phyloP scores from a whole-genome alignment of 2,113 vertebrate genomes.

The Hippocampus zosterae region DNA sequence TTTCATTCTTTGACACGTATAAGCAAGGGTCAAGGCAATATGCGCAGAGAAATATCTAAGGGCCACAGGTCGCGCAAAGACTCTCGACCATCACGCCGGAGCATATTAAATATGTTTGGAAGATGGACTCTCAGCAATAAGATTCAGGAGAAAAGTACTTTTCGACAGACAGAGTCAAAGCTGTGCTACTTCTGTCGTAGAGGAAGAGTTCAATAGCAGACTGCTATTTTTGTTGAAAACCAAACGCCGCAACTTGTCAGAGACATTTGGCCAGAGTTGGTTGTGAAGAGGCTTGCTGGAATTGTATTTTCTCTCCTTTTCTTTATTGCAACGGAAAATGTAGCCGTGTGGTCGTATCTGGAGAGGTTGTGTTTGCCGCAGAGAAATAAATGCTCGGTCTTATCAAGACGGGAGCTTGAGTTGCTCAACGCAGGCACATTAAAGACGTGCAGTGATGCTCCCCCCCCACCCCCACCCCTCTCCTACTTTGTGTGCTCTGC shows the following conservation, averaged over 20 bases:
- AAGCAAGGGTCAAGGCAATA: slow-evolving; percentile 22
- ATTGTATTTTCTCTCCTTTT: not conserved
- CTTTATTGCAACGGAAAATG: not conserved
- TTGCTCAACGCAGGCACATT: not conserved
- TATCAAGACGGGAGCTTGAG: not conserved
- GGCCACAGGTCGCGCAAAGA: slow-evolving; percentile 1
- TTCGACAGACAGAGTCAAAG: not conserved
- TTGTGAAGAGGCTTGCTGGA: not conserved
- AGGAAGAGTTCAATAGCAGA: not conserved
- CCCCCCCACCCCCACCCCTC: too few species aligned
- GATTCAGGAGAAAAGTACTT: not conserved
- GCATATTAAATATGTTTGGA: slow-evolving; percentile 36
- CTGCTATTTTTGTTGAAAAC: not conserved
- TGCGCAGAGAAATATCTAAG: slow-evolving; percentile 18
- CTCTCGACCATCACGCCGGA: not conserved
- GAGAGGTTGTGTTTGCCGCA: not conserved
- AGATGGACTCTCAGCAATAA: slow-evolving; percentile 1
- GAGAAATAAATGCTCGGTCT: not conserved
- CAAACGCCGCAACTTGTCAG: not conserved
- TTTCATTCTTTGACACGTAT: slow-evolving; percentile 15
- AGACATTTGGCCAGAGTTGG: not conserved
- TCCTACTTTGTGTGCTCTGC: not conserved
- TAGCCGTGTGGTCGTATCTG: not conserved
- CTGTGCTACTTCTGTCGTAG: not conserved
- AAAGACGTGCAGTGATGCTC: not conserved